Conservation (phyloP, 2,797 vertebrate species). For the Notamacropus eugenii region DNA sequence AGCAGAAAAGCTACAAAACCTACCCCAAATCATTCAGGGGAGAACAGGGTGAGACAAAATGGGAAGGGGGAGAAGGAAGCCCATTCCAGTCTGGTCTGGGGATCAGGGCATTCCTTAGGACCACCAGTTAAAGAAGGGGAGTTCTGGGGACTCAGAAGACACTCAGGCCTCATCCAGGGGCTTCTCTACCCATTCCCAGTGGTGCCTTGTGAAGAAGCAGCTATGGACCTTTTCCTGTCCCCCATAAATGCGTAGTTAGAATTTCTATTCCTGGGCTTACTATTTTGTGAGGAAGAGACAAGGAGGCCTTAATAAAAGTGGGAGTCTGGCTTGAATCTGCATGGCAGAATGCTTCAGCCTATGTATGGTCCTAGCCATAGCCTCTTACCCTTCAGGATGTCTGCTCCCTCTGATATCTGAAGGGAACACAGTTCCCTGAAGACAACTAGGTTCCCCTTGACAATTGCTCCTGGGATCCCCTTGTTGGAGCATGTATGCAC, state of each 20-base stretch:
- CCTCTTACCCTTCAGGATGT: background rate
- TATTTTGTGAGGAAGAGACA: background rate
- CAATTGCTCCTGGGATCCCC: background rate
- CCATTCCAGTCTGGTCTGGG: background rate
- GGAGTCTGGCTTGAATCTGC: background rate
- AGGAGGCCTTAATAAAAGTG: background rate
- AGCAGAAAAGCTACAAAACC: background rate
- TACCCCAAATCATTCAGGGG: background rate
- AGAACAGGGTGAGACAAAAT: background rate
- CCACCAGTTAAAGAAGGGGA: background rate
- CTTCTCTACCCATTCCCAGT: background rate
- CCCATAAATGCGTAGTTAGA: background rate
- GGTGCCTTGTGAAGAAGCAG: background rate
- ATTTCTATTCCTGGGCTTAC: background rate
- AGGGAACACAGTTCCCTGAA: background rate
- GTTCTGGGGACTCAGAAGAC: background rate
- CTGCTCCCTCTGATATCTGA: constrained; percentile 1
- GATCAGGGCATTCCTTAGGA: background rate
- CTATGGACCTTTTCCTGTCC: background rate
- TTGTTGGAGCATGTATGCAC: background rate
- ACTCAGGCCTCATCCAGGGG: background rate
- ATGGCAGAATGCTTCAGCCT: background rate
- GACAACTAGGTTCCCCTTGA: background rate
- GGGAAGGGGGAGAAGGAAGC: too few relatives aligned
- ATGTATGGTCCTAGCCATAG: background rate